Evolutionary conservation across 2,797 vertebrate species (phyloP).

Genomic region (Lepilemur ruficaudatus): DNA sequence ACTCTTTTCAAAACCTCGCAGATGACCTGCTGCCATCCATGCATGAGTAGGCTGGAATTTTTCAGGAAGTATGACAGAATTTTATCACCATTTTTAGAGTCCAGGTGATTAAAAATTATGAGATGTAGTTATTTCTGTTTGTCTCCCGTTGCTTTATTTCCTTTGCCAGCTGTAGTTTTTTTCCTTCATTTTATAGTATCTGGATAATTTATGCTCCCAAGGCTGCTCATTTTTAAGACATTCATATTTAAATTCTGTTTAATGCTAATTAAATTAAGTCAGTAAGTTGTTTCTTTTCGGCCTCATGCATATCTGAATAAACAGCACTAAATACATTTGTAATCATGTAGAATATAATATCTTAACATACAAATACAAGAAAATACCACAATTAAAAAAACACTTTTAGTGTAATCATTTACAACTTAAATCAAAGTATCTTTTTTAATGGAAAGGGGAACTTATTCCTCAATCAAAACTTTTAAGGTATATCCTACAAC

Average conservation of each 20-base stretch:
- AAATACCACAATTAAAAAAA: neutral
- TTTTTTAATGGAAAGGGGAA: neutral
- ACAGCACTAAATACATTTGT: neutral
- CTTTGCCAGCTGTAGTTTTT: neutral
- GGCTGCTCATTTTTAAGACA: conserved; percentile 48
- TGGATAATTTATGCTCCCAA: conserved; percentile 13
- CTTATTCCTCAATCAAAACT: neutral
- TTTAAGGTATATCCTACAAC: neutral
- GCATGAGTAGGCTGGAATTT: neutral
- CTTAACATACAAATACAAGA: neutral
- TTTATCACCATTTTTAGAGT: neutral
- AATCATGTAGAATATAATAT: neutral
- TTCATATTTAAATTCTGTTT: conserved; percentile 47
- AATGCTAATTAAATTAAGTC: conserved; percentile 50
- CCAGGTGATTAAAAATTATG: neutral
- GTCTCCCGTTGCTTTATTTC: neutral
- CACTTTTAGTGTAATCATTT: conserved; percentile 12
- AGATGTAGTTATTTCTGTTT: conserved; percentile 23
- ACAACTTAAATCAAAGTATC: neutral
- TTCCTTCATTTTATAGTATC: neutral
- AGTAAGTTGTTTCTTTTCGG: conserved; percentile 19
- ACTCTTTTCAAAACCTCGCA: neutral
- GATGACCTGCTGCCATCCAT: neutral
- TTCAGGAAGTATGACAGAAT: neutral
- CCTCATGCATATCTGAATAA: neutral